Evolutionary conservation across 2,797 vertebrate genomes (phyloP).

Genomic region (Austrolebias charrua): DNA sequence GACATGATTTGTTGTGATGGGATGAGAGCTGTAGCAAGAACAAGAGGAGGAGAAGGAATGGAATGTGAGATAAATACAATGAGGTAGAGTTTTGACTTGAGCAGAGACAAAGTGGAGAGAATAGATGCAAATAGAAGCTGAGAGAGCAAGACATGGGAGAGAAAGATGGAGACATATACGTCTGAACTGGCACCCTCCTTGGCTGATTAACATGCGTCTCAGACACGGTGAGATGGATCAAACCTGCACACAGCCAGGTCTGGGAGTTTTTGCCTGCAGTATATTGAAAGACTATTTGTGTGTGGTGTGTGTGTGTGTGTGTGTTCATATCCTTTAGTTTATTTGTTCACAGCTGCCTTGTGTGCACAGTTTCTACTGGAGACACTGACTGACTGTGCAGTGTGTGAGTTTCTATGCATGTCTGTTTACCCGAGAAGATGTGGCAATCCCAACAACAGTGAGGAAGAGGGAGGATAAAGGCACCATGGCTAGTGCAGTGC

Average conservation of each 20-base stretch:
- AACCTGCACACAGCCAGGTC: slow-evolving; percentile 63
- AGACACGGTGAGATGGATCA: slow-evolving; percentile 71
- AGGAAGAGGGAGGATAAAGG: slow-evolving; percentile 23
- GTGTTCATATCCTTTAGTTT: slow-evolving; percentile 45
- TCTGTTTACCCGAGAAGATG: slow-evolving; percentile 24
- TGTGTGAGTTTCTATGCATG: slow-evolving; percentile 11
- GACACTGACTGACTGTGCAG: slow-evolving; percentile 54
- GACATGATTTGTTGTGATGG: slow-evolving; percentile 52
- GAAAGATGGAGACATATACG: slow-evolving; percentile 59
- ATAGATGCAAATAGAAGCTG: slow-evolving; percentile 45
- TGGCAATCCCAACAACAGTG: slow-evolving; percentile 55
- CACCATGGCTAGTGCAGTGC: slow-evolving; percentile 14
- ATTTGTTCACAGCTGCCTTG: slow-evolving; percentile 53
- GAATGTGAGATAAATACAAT: slow-evolving; percentile 48
- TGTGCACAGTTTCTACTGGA: slow-evolving; percentile 46
- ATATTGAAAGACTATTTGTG: slow-evolving; percentile 38
- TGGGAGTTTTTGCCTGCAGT: slow-evolving; percentile 67
- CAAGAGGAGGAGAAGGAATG: slow-evolving; percentile 34
- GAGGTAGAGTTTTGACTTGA: slow-evolving; percentile 46
- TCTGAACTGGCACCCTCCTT: slow-evolving; percentile 64
- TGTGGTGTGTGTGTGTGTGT: slow-evolving; percentile 30
- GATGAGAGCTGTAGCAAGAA: slow-evolving; percentile 34
- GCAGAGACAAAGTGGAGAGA: slow-evolving; percentile 45
- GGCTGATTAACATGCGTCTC: slow-evolving; percentile 79
- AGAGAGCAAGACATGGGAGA: slow-evolving; percentile 30